Percentiles rank a stretch among this genome's conserved stretches.
Evolutionary conservation across 2,113 vertebrate genomes (phyloP).

Genomic region (Glaucidium brasilianum): DNA sequence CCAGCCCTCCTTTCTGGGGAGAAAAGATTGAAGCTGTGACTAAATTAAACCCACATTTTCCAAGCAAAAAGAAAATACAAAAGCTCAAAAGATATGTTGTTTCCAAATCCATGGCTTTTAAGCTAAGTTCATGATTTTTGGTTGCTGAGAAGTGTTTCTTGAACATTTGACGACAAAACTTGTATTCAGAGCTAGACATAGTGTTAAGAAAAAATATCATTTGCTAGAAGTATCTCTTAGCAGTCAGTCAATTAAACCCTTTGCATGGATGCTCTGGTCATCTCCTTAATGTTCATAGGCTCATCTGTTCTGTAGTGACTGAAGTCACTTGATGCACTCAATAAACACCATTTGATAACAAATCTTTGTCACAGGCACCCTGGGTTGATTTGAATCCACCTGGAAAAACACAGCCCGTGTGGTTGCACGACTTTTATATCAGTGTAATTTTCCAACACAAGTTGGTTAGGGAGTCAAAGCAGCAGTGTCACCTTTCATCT

Average conservation of each 20-base stretch:
- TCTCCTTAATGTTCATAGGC: background rate
- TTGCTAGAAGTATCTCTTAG: background rate
- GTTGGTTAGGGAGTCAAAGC: background rate
- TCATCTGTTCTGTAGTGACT: background rate
- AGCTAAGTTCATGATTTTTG: background rate
- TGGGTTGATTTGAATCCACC: background rate
- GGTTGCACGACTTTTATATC: background rate
- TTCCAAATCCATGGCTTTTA: background rate
- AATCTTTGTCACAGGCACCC: background rate
- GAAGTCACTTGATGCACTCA: background rate
- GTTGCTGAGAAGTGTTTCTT: background rate
- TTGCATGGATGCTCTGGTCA: background rate
- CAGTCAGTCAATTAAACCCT: background rate
- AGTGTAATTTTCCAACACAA: accelerated
- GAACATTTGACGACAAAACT: background rate
- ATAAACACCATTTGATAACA: background rate
- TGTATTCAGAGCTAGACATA: background rate
- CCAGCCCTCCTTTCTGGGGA: background rate
- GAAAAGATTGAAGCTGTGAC: background rate
- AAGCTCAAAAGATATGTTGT: background rate
- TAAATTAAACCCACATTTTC: background rate
- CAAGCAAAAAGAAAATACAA: background rate
- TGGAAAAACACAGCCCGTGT: background rate
- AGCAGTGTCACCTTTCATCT: background rate
- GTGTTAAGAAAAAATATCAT: background rate